These are phyloP conservation scores for Protomyctophum bolini DNA, from an alignment of 2,113 vertebrate genomes.

Conservation along the genomic window DNA sequence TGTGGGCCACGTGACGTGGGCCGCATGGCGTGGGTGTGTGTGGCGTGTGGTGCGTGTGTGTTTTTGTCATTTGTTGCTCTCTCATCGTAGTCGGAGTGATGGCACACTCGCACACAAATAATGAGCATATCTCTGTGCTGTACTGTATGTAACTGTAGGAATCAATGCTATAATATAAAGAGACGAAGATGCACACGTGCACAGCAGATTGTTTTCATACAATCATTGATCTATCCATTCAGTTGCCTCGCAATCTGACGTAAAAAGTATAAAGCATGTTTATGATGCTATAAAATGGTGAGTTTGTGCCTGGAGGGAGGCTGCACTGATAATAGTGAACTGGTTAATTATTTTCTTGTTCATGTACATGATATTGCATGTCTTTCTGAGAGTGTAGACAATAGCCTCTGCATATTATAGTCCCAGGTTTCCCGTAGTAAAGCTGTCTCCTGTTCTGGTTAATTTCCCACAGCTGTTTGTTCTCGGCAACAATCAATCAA, in stretches of 20 bases:
- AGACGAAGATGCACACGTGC: slow-evolving; percentile 4
- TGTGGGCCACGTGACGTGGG: too few relatives aligned
- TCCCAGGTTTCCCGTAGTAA: too few relatives aligned
- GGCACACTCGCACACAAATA: too few relatives aligned
- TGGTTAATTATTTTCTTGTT: slow-evolving; percentile 19
- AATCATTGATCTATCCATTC: slow-evolving; percentile 54
- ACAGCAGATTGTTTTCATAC: slow-evolving; percentile 32
- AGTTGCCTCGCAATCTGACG: slow-evolving; percentile 30
- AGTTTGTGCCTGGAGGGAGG: slow-evolving; percentile 13
- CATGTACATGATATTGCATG: not conserved
- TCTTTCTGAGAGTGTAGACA: slow-evolving; percentile 19
- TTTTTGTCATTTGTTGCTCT: too few relatives aligned
- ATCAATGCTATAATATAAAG: not conserved
- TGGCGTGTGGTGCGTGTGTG: too few relatives aligned
- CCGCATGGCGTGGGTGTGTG: too few relatives aligned
- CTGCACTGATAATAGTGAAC: slow-evolving; percentile 24
- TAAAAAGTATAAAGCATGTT: slow-evolving; percentile 49
- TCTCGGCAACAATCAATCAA: too few relatives aligned
- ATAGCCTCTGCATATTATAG: slow-evolving; percentile 18
- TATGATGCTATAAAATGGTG: slow-evolving; percentile 21
- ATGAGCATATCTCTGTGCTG: too few relatives aligned
- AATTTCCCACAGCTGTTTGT: too few relatives aligned
- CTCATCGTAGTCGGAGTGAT: too few relatives aligned
- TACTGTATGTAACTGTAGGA: too few relatives aligned
- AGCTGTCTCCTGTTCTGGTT: too few relatives aligned